A percentile compares a stretch with the other conserved stretches of the same genome.
These are phyloP conservation scores for Pseudoips prasinana DNA, from an alignment of 2,888 invertebrate genomes.

Conservation along the genomic window DNA sequence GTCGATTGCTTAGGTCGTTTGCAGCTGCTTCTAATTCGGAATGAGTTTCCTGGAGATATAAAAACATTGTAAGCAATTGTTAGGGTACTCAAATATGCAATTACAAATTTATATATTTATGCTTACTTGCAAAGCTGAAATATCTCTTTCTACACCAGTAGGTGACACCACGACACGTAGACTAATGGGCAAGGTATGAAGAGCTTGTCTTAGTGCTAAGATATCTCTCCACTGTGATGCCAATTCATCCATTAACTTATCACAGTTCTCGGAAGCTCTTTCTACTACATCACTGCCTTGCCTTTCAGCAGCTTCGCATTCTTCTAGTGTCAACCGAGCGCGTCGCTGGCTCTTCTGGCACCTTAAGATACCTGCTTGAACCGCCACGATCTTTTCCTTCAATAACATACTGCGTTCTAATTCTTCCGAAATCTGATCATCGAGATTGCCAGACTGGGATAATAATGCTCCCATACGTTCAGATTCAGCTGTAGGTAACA, in stretches of 20 bases:
- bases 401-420: conserved; percentile 87
- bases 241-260: conserved; percentile 86
- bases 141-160: conserved; percentile 88
- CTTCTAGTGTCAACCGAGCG: conserved; percentile 84
- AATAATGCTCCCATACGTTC: conserved; percentile 89
- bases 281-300: conserved; percentile 90
- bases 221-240: conserved; percentile 89
- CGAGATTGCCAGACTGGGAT: conserved; percentile 86
- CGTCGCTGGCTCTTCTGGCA: conserved; percentile 86
- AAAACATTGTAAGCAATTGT: too few relatives aligned
- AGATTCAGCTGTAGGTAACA: conserved; percentile 88
- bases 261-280: conserved; percentile 88
- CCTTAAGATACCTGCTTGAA: conserved; percentile 86
- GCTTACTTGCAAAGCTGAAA: conserved; percentile 81
- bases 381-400: conserved; percentile 87
- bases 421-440: conserved; percentile 88
- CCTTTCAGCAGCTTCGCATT: conserved; percentile 87
- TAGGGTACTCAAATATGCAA: too few relatives aligned
- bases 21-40: conserved; percentile 87
- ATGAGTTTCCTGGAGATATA: conserved; percentile 85
- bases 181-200: conserved; percentile 89
- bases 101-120: too few relatives aligned
- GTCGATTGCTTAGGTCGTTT: conserved; percentile 84
- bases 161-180: conserved; percentile 90
- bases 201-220: conserved; percentile 86